A percentile compares a stretch with the other conserved stretches of the same genome.
These are phyloP conservation scores for Pyrocephalus nanus DNA, from an alignment of 2,797 vertebrate species.

Conservation along the genomic window DNA sequence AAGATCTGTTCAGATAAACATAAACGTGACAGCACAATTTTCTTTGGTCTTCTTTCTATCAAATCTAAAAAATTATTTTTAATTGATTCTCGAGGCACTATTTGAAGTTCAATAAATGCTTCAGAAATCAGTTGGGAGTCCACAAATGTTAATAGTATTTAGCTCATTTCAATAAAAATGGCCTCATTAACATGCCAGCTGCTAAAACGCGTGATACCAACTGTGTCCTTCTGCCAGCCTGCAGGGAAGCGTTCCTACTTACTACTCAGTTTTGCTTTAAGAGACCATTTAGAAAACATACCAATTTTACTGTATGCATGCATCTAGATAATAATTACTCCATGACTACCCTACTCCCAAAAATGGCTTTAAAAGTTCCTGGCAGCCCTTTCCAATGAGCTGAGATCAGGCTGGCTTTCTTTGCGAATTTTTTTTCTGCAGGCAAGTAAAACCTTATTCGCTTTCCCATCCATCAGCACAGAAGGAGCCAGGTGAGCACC, in stretches of 20 bases:
- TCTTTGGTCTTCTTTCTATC: conserved; percentile 24
- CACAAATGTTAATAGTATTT: conserved; percentile 68
- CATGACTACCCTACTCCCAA: background rate
- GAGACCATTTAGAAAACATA: conserved; percentile 42
- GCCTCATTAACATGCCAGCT: conserved; percentile 75
- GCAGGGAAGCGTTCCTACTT: conserved; percentile 56
- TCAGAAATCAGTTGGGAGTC: conserved; percentile 69
- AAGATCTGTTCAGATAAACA: conserved; percentile 31
- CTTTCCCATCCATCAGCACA: background rate
- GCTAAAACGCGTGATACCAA: conserved; percentile 67
- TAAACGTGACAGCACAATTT: background rate
- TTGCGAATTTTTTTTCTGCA: background rate
- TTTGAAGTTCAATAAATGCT: conserved; percentile 72
- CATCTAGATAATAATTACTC: conserved; percentile 22
- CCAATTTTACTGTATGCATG: background rate
- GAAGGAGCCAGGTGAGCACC: background rate
- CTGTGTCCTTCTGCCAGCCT: conserved; percentile 64
- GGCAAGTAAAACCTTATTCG: background rate
- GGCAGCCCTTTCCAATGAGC: background rate
- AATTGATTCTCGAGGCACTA: conserved; percentile 69
- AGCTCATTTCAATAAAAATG: conserved; percentile 73
- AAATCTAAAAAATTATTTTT: conserved; percentile 62
- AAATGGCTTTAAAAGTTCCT: conserved; percentile 19
- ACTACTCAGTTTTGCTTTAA: conserved; percentile 60
- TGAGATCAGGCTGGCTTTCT: background rate